Percentiles rank a stretch among this genome's conserved stretches.
These are phyloP conservation scores for Lepidiolamprologus cunningtoni DNA, from an alignment of 2,113 vertebrate genomes.

Conservation along the genomic window DNA sequence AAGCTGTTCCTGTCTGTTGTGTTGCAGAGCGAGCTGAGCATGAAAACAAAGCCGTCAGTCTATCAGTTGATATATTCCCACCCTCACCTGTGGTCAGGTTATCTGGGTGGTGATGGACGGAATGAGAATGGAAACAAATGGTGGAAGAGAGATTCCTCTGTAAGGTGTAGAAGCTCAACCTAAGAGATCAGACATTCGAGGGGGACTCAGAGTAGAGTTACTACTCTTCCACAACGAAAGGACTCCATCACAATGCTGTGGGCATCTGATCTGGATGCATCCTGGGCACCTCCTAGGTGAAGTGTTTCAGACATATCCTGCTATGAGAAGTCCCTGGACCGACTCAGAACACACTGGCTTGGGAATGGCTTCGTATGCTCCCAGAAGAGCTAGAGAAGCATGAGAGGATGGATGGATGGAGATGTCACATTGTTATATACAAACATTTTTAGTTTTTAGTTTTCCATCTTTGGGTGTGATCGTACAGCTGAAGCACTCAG, in stretches of 20 bases:
- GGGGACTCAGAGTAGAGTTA: neutral
- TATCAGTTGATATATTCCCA: neutral
- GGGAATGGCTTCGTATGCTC: neutral
- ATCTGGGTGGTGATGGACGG: neutral
- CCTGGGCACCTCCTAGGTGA: neutral
- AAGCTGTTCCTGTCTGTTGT: neutral
- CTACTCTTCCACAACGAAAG: neutral
- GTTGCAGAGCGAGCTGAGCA: neutral
- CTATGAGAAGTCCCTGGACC: neutral
- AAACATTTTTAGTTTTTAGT: neutral
- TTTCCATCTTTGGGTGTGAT: neutral
- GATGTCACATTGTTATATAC: neutral
- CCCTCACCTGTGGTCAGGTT: neutral
- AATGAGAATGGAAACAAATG: neutral
- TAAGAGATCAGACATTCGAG: neutral
- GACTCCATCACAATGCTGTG: too few species aligned
- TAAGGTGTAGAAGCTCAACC: neutral
- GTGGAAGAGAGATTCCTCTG: neutral
- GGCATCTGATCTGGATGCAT: neutral
- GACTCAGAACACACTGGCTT: neutral
- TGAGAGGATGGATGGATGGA: neutral
- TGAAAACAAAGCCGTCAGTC: neutral
- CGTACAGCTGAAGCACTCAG: neutral
- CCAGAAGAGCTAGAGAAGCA: neutral
- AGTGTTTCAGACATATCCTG: neutral